Evolutionary conservation across 1,140 invertebrate genomes (phyloP).

Genomic region (Platyscapa corneri): DNA sequence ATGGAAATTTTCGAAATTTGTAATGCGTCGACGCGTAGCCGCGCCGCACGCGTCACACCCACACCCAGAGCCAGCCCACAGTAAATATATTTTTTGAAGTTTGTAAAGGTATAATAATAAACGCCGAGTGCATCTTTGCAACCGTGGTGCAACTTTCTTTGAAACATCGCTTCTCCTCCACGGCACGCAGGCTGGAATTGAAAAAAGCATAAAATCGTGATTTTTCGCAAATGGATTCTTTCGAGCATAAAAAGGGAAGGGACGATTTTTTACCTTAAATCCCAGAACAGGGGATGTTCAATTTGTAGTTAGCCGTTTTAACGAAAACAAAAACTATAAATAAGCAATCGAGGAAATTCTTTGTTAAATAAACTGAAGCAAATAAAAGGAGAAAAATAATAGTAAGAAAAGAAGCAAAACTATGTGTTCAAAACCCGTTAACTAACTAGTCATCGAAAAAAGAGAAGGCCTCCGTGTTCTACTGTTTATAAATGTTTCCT

Average conservation of each 20-base stretch:
- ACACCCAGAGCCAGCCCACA: too few species aligned
- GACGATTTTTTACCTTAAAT: constrained; percentile 33
- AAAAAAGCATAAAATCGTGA: background rate
- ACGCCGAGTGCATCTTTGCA: constrained; percentile 40
- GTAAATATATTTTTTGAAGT: constrained; percentile 41
- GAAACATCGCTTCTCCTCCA: constrained; percentile 29
- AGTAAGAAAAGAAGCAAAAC: constrained; percentile 40
- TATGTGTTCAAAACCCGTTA: constrained; percentile 45
- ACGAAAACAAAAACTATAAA: too few species aligned
- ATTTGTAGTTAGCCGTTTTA: background rate
- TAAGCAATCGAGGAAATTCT: background rate
- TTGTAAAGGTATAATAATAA: constrained; percentile 40
- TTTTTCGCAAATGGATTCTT: constrained; percentile 44
- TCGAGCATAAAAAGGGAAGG: background rate
- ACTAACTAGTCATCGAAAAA: constrained; percentile 51
- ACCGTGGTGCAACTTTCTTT: constrained; percentile 16
- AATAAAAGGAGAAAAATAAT: constrained; percentile 15
- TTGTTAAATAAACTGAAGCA: background rate
- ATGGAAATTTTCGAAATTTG: constrained; percentile 12
- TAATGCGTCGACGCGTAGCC: too few species aligned
- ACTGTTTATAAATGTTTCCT: constrained; percentile 45
- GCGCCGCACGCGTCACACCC: too few species aligned
- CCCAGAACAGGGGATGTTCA: background rate
- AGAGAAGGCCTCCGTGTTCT: constrained; percentile 49
- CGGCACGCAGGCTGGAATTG: constrained; percentile 47